Evolutionary conservation across 2,888 invertebrate species (phyloP), one percentile per base, ranked within the genome.

Genomic region (Hyposoter didymator): DNA sequence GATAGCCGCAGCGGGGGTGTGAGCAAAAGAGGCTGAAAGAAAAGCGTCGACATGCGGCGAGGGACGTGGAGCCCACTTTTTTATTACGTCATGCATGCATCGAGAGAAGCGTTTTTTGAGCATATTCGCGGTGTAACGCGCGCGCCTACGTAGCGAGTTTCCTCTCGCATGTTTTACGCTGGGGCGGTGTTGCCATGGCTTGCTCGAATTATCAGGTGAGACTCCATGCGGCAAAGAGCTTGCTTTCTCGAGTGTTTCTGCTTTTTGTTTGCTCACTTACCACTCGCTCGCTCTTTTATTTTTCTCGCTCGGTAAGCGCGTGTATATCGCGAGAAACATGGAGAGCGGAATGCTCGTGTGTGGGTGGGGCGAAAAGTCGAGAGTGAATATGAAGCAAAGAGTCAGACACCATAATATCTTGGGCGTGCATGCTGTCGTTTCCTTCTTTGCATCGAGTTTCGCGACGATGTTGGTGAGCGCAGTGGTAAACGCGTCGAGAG

Each of bases 181-280:
- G 39, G 8, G 6, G 17, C 5, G 19, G 59, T 10, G 47, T 22
- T 72, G 19, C 22, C 19, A 55, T 55, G 45, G 59, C 28, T 7
- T 43, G 80, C 80, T 80, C 28, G 80, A 73, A 80, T 80, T 66
- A 73, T 80, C 72, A 80, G 73, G 80, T 73, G 80, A 80, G 73
- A 73, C 80, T 70, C 19, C 62, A 12, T 47, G 8, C 22, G 52
- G 28, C 32, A 49, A 32, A 70, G 72, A 12, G 49, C n/a, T 52
- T 28, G 32, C 49, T 64, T 79, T 64, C 72, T 39, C 62, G 49
- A 47, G 62, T 70, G n/a, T 43, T 17, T 55, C 67, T 10, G 39
- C 39, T 12, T 59, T 69, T 62, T 19, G 39, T 49, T 39, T 47
- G 64, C 22, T 39, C 43, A 28, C 52, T 52, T 52, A 45, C 32